A percentile compares a stretch with the other conserved stretches of the same genome.
Conservation (phyloP, 2,113 vertebrate species). For the Hoplias malabaricus region DNA sequence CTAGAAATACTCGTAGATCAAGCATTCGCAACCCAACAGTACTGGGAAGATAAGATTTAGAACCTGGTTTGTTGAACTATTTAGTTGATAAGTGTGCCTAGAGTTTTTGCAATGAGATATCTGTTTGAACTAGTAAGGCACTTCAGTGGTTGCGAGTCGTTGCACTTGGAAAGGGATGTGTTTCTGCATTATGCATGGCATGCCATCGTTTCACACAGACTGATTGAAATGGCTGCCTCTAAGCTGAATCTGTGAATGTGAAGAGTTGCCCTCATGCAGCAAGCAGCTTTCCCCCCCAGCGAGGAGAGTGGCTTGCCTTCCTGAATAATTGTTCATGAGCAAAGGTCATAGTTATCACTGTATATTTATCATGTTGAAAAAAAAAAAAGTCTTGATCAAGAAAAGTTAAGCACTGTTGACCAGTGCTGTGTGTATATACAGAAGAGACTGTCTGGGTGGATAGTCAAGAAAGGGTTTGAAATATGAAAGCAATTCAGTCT, state of each 20-base stretch:
- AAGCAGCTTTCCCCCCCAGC: conserved; percentile 47
- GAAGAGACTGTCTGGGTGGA: conserved; percentile 76
- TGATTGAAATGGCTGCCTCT: conserved; percentile 89
- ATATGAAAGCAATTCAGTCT: conserved; percentile 94
- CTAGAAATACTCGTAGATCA: conserved; percentile 76
- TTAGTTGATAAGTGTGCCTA: conserved; percentile 91
- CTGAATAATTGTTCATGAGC: conserved; percentile 45
- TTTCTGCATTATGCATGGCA: conserved; percentile 94
- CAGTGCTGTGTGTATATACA: conserved; percentile 92
- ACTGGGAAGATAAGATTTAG: conserved; percentile 77
- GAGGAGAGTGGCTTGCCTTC: conserved; percentile 45
- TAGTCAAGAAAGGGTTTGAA: conserved; percentile 82
- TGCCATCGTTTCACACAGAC: conserved; percentile 92
- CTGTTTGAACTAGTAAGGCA: conserved; percentile 83
- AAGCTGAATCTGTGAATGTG: conserved; percentile 85
- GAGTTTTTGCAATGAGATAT: conserved; percentile 85
- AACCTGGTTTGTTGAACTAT: conserved; percentile 83
- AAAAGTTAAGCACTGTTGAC: conserved; percentile 89
- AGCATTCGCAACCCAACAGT: conserved; percentile 80
- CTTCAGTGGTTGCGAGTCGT: conserved; percentile 83
- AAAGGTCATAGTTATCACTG: conserved; percentile 77
- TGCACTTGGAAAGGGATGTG: conserved; percentile 77
- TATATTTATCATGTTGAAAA: conserved; percentile 75
- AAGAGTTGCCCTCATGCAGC: conserved; percentile 95
- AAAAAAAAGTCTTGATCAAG: conserved; percentile 60